phyloP scores from a whole-genome alignment of 2,113 vertebrate species.

The Chaetodon auriga region DNA sequence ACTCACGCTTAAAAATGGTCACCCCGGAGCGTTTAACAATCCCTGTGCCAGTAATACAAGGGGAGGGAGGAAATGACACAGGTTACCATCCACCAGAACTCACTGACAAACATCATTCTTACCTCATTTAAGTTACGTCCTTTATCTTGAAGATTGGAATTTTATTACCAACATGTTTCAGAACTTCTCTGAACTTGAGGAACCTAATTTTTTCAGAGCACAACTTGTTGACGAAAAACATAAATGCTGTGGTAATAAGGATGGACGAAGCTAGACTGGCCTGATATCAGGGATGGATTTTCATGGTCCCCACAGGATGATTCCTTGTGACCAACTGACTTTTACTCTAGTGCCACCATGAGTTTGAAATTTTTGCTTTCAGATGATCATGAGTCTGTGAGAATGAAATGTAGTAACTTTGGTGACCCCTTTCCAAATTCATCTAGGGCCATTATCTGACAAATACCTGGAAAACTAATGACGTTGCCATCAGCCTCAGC shows the following conservation, averaged over 20 bases:
- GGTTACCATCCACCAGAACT: conserved; percentile 56
- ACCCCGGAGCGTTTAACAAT: conserved; percentile 86
- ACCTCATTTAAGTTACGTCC: conserved; percentile 1
- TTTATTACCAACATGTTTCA: not conserved
- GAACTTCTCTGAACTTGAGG: not conserved
- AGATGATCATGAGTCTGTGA: too few relatives aligned
- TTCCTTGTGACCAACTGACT: not conserved
- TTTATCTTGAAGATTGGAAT: not conserved
- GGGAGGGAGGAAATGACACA: conserved; percentile 67
- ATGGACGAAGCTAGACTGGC: not conserved
- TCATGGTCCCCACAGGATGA: not conserved
- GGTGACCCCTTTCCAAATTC: not conserved
- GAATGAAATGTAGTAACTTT: not conserved
- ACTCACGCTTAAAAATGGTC: conserved; percentile 86
- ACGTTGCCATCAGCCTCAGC: not conserved
- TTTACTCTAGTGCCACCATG: not conserved
- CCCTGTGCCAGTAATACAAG: conserved; percentile 75
- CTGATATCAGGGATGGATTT: not conserved
- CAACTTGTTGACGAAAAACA: not conserved
- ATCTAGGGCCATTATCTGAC: not conserved
- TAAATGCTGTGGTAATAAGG: not conserved
- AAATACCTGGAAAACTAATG: not conserved
- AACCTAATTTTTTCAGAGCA: not conserved
- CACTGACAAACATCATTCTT: conserved; percentile 20
- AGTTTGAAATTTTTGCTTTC: too few relatives aligned